A percentile compares a stretch with the other conserved stretches of the same genome.
Evolutionary conservation across 1,140 invertebrate genomes (phyloP).

Genomic region (Sesamia nonagrioides): DNA sequence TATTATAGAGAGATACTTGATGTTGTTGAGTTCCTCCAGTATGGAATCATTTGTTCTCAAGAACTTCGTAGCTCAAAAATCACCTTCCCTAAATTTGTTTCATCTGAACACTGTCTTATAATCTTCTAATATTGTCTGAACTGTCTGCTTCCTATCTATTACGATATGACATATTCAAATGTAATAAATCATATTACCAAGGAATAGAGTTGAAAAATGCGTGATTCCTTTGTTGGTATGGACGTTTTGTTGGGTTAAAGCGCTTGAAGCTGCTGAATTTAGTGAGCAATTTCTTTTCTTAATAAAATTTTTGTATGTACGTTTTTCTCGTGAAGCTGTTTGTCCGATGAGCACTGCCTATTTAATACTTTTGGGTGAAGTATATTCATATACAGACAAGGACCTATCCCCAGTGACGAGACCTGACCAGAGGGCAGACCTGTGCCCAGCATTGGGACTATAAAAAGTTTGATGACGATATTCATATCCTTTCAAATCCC

Average conservation of each 20-base stretch:
- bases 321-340: neutral
- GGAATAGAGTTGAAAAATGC: conserved; percentile 15
- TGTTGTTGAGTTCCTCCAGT: no score
- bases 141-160: conserved; percentile 38
- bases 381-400: no score
- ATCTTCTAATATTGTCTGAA: conserved; percentile 25
- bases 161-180: conserved; percentile 11
- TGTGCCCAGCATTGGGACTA: no score
- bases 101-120: conserved; percentile 12
- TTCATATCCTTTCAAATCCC: no score
- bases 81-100: neutral
- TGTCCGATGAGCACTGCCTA: no score
- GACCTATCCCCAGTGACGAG: no score
- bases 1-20: no score
- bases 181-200: neutral
- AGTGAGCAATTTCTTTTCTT: conserved; percentile 1
- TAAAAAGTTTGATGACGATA: no score
- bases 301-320: neutral
- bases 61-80: no score
- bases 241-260: neutral
- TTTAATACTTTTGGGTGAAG: no score
- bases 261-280: conserved; percentile 14
- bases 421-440: no score
- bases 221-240: conserved; percentile 9
- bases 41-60: no score